Evolutionary conservation across 2,113 vertebrate species (phyloP).

Genomic region (Globicephala melas): DNA sequence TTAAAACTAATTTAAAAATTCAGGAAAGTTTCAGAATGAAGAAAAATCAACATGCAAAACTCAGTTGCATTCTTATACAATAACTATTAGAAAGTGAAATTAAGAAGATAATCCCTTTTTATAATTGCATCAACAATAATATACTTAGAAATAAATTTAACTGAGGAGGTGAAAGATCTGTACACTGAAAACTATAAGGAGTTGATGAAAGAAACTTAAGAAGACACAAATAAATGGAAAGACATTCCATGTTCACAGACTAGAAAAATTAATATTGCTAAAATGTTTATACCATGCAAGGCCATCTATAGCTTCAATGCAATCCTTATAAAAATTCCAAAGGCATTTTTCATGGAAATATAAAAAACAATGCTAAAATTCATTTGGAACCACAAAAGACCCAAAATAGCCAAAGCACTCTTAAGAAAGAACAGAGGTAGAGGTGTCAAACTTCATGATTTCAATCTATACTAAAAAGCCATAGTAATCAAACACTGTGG

Average conservation of each 20-base stretch:
- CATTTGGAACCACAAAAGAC: neutral
- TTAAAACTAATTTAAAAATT: neutral
- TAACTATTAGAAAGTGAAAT: neutral
- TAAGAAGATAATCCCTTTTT: neutral
- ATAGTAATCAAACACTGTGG: neutral
- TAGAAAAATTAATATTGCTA: neutral
- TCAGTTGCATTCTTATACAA: neutral
- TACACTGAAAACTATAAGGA: neutral
- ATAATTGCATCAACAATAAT: neutral
- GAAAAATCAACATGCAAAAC: neutral
- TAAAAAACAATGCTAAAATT: neutral
- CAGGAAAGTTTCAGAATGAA: neutral
- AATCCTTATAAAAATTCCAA: neutral
- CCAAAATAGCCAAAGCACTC: neutral
- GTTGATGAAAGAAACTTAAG: neutral
- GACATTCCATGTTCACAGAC: neutral
- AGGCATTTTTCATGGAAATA: neutral
- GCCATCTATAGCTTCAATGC: neutral
- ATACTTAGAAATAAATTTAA: neutral
- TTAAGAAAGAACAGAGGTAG: neutral
- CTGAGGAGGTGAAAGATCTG: neutral
- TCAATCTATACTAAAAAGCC: neutral
- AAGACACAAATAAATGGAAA: neutral
- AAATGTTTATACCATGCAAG: neutral
- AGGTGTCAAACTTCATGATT: neutral